Evolutionary conservation across 2,888 invertebrate species (phyloP), one percentile per base, ranked within the genome.

Genomic region (Lepidochitona cinerea): DNA sequence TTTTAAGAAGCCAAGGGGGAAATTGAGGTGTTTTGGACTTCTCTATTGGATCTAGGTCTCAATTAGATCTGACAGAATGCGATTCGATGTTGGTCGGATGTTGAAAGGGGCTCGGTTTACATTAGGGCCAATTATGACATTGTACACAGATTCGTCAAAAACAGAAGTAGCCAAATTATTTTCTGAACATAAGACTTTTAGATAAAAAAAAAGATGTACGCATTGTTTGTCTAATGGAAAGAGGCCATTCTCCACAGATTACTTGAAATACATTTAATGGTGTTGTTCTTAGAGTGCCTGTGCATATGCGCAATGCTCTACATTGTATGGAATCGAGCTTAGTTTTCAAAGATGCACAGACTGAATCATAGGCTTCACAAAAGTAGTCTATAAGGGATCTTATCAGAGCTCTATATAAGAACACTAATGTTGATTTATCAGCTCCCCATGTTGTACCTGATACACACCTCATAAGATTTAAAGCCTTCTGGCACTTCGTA

Each of bases 331-430:
- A 29, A 9, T 59, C 59, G 23, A 59, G 29, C 29, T 7, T 59
- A 29, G 1, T 32, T 59, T 59, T 59, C 4, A 59, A 32, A 4
- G 59, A 29, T 14, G 29, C 26, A 9, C 59, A 59, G 14, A 32
- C 59, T 14, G 59, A 59, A 26, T 59, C 37, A 37, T 66, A 66
- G 35, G 36, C 66, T 29, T 66, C 33, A 36, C 66, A 66, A 23
- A 35, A 35, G 26, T 66, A 66, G 26, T 66, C 37, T 1, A 66
- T 5, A 36, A 14, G 14, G 9, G 66, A 33, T n/a, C 37, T 18
- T 5, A 66, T 66, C 3, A 59, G 59, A 37, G 66, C 33, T 5
- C 66, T 14, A 33, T 64, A 64, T 33, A 64, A 9, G 26, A 64
- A 5, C 29, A 49, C 3, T 49, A 49, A 49, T 7, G 49, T n/a